Evolutionary conservation across 2,113 vertebrate genomes (phyloP).

Genomic region (Melanocharis versteri): DNA sequence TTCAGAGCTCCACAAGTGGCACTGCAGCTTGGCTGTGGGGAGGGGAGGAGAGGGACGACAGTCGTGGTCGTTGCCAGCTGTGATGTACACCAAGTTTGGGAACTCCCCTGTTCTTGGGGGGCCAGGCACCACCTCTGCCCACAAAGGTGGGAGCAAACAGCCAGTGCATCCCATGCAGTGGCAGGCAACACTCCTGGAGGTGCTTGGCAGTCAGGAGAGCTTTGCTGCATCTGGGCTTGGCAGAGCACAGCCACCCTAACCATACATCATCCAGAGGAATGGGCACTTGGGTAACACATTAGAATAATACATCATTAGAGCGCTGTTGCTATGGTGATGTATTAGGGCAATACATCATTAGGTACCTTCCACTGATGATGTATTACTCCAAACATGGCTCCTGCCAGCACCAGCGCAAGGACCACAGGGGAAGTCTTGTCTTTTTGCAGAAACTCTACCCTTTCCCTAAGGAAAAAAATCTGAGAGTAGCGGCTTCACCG

Average conservation of each 20-base stretch:
- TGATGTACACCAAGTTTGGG: accelerated
- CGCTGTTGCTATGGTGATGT: conserved; percentile 77
- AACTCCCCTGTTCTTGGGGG: not conserved
- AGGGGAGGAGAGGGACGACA: not conserved
- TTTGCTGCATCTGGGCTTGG: conserved; percentile 10
- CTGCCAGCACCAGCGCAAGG: conserved; percentile 31
- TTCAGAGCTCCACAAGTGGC: not conserved
- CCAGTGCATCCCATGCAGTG: accelerated
- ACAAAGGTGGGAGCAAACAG: not conserved
- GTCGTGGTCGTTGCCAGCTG: not conserved
- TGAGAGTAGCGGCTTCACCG: not conserved
- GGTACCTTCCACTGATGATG: conserved; percentile 71
- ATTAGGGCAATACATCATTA: conserved; percentile 77
- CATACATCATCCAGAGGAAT: conserved; percentile 68
- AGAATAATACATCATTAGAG: conserved; percentile 76
- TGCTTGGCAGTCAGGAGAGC: not conserved
- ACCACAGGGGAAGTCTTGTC: not conserved
- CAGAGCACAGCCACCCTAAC: conserved; percentile 38
- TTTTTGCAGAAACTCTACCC: not conserved
- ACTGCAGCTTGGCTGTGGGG: not conserved
- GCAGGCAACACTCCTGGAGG: not conserved
- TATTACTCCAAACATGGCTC: conserved; percentile 57
- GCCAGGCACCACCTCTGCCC: not conserved
- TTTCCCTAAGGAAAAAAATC: conserved; percentile 2
- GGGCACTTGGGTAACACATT: conserved; percentile 68